Base-by-base conservation (phyloP, 1,140 invertebrate species). In the Nylanderia fulva region DNA sequence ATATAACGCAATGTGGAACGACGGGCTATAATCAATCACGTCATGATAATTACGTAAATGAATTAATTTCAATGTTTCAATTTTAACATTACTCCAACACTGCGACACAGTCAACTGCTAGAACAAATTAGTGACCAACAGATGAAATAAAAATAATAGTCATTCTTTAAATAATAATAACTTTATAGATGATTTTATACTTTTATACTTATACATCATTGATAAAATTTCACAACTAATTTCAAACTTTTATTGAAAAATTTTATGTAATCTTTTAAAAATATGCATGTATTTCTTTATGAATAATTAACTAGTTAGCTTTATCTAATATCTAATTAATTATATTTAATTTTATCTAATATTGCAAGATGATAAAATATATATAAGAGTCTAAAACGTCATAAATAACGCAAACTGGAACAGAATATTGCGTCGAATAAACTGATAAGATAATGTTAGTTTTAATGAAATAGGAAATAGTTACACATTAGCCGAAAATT, bases 401-500 rank as follows among this genome's bases (percentile, higher is more conserved):
- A 24, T 42, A 58, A 74, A 15, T 74, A 58, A 58, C 54, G 54
- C 18, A 74, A 74, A 58, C 15, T n/a, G 21, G 2, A 48, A 48
- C 15, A 27, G 24, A 24, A 74, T 4, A 13, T 58, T 58, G 27
- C 11, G 18, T 52, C 27, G 1, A 58, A n/a, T 54, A 58, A 39
- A 36, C 7, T 58, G 54, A 58, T 58, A 74, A 74, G n/a, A n/a
- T n/a, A 33, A 58, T 18, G 13, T 18, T 72, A 24, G 11, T 5
- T 36, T 1, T 21, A 52, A 71, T 2, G n/a, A 56, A 56, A 21
- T 8, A 29, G 15, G 45, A 48, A 48, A 39, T 27, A 58, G 11
- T n/a, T 58, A 58, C 52, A 7, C 15, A 74, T 27, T 13, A 39
- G 21, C 8, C 7, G 5, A 64, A 77, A 77, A 64, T 76, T 64